phyloP scores from a whole-genome alignment of 1,140 invertebrate species.

The Elymnias hypermnestra region DNA sequence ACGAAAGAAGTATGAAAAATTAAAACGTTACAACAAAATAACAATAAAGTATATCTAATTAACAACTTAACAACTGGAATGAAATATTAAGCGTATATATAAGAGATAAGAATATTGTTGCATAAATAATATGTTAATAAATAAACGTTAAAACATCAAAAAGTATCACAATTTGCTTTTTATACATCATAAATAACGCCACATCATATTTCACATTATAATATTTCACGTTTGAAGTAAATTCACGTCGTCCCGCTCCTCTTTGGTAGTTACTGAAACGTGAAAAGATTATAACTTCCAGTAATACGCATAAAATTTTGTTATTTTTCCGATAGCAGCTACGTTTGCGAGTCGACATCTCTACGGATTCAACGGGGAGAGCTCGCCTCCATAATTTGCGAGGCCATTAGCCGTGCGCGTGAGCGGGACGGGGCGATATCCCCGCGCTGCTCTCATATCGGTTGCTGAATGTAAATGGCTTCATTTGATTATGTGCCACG shows the following conservation, averaged over 20 bases:
- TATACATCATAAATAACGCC: too few relatives aligned
- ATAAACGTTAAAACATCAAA: too few relatives aligned
- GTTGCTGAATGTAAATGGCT: constrained; percentile 68
- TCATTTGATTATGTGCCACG: constrained; percentile 67
- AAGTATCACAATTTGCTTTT: too few relatives aligned
- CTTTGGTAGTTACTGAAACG: constrained; percentile 36
- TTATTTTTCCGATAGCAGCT: constrained; percentile 53
- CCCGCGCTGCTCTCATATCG: constrained; percentile 32
- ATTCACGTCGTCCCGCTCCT: neutral
- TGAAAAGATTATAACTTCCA: constrained; percentile 42
- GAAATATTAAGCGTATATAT: too few relatives aligned
- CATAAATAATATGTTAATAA: too few relatives aligned
- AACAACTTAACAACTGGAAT: too few relatives aligned
- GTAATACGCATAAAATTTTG: constrained; percentile 57
- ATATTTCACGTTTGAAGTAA: too few relatives aligned
- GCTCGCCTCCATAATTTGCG: constrained; percentile 61
- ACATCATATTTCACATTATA: too few relatives aligned
- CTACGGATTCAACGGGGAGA: constrained; percentile 29
- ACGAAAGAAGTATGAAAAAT: too few relatives aligned
- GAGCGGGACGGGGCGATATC: constrained; percentile 40
- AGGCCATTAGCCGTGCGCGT: constrained; percentile 51
- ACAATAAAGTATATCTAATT: too few relatives aligned
- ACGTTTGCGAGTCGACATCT: constrained; percentile 24
- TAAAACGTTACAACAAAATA: too few relatives aligned
- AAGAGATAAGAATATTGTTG: too few relatives aligned